Base-by-base conservation (phyloP, 2,888 invertebrate species). In the Agriopis aurantiaria region DNA sequence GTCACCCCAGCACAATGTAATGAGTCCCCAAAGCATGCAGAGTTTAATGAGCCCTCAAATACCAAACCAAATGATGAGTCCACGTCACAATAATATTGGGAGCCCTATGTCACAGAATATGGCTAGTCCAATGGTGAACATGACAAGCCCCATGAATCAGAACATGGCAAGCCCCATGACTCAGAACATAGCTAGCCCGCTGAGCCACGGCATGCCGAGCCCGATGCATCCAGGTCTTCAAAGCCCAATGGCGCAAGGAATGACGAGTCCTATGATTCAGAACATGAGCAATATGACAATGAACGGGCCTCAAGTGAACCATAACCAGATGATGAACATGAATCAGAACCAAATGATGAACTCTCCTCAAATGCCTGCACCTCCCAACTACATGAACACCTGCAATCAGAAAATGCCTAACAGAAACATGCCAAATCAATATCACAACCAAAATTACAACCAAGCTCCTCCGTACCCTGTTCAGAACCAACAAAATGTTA, bases 61-160 rank as follows among this genome's bases (percentile, higher is more conserved):
- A 89, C 82, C 93, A 0, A 93, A 88, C 75, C 93, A 93, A 79
- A 91, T 93, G 83, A 93, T 94, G 94, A 94, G 94, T 75, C 91
- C 92, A 33, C 83, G 91, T 51, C 90, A 91, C 64, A 90, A 88
- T 56, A 91, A 91, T 65, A 85, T 91, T 4, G 88, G 88, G 9
- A 88, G 88, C 65, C 87, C 88, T 1, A 85, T 88, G 85, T 76
- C 83, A 5, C 92, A 92, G 73, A 92, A 92, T 56, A 89, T 93
- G 66, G 82, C 88, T 2, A 93, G 92, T 73, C 89, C 89, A 9
- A 88, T 91, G 85, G 85, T 88, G 40, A 92, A 92, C 46, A 91
- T 93, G 68, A 83, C 88, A 0, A 93, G 92, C 72, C 86, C 87
- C 6, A 82, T 87, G 84, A 70, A 79, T 5, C 85, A 86, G 67